phyloP scores from a whole-genome alignment of 2,888 invertebrate species.

The Clostera curtula region DNA sequence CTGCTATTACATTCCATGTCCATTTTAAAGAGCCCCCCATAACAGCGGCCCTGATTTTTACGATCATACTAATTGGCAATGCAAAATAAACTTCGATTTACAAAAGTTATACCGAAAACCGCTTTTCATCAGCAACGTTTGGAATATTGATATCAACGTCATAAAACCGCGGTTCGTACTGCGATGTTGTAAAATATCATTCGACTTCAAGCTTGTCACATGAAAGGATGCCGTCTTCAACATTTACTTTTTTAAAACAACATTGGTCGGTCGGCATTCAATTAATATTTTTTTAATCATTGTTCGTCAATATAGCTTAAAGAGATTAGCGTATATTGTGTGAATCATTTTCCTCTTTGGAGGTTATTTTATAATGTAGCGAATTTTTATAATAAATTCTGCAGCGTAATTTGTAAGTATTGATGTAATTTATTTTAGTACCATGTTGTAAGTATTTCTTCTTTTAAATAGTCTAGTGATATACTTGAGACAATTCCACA shows the following conservation, averaged over 20 bases:
- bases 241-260: conserved; percentile 5
- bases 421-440: no score
- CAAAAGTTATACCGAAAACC: no score
- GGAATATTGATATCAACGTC: no score
- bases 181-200: conserved; percentile 7
- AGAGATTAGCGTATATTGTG: no score
- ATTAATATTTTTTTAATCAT: neutral
- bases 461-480: no score
- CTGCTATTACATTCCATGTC: conserved; percentile 24
- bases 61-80: conserved; percentile 59
- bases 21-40: conserved; percentile 44
- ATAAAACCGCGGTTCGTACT: conserved; percentile 31
- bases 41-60: conserved; percentile 45
- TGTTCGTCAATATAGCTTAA: neutral
- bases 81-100: conserved; percentile 55
- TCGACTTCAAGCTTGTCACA: neutral
- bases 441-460: no score
- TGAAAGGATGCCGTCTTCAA: neutral
- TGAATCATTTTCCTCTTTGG: no score
- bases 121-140: no score
- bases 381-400: no score
- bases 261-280: neutral
- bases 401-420: no score
- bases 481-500: no score
- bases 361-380: no score